Conservation (phyloP, 2,888 invertebrate species). For the Osedax fenrisi region DNA sequence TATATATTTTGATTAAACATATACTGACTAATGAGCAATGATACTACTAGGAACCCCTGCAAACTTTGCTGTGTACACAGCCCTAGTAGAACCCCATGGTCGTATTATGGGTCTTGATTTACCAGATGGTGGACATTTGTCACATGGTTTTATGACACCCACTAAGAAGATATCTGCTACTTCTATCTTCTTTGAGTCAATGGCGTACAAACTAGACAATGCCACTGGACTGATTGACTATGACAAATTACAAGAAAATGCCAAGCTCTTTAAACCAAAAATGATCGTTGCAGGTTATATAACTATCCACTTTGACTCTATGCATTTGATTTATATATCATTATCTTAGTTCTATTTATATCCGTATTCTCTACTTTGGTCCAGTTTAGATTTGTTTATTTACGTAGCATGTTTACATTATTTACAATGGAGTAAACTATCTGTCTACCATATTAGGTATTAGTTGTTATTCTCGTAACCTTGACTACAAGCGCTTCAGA, state of each 20-base stretch:
- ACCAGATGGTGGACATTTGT: slow-evolving; percentile 82
- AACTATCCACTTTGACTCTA: neutral
- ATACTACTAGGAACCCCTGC: slow-evolving; percentile 83
- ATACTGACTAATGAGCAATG: no score
- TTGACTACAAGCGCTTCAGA: slow-evolving; percentile 54
- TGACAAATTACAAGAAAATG: slow-evolving; percentile 68
- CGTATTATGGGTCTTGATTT: slow-evolving; percentile 86
- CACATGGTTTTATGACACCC: slow-evolving; percentile 70
- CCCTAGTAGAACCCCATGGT: slow-evolving; percentile 69
- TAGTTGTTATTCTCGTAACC: slow-evolving; percentile 53
- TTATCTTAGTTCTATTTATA: no score
- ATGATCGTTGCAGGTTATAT: slow-evolving; percentile 75
- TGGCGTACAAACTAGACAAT: slow-evolving; percentile 81
- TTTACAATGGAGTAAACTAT: no score
- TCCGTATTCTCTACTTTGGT: no score
- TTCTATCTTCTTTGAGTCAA: slow-evolving; percentile 92
- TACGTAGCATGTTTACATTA: no score
- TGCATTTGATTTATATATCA: no score
- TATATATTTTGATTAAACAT: no score
- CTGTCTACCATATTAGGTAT: slow-evolving; percentile 38
- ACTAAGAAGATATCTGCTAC: slow-evolving; percentile 88
- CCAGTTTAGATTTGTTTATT: no score
- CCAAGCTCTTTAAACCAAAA: slow-evolving; percentile 76
- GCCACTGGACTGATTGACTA: slow-evolving; percentile 81
- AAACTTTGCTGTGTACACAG: slow-evolving; percentile 91